Base-by-base conservation (phyloP, 1,140 invertebrate species). In the Heterodera schachtii region DNA sequence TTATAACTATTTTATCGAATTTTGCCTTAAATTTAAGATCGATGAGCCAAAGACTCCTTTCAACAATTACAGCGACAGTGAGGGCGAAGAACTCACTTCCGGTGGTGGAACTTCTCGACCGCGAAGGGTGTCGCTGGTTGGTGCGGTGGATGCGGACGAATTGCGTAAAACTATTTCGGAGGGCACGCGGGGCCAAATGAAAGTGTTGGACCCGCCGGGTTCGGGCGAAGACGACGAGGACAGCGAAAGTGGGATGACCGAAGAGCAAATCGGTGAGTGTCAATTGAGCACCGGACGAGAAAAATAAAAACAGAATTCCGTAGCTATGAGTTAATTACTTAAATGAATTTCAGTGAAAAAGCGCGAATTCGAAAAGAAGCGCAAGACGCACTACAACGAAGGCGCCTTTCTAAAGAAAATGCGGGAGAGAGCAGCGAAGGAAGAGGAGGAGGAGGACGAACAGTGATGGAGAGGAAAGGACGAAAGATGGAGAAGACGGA, bases 301-400 rank as follows among this genome's bases (percentile, higher is more conserved):
- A n/a, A n/a, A n/a, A 49, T 49, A 49, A 49, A 49, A 49, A 49
- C 47, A 49, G 9, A 9, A 6, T 49, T 49, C n/a, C n/a, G n/a
- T n/a, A n/a, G n/a, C 47, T 49, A 49, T 49, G 47, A 9, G 47
- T 49, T 49, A 6, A 49, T 9, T 49, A 49, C 47, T n/a, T n/a
- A n/a, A n/a, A n/a, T n/a, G n/a, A n/a, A n/a, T n/a, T 85, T 73
- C 49, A 85, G 84, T 64, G 16, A 81, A 85, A 75, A 85, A 85
- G 76, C 81, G 83, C 57, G 82, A 88, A 60, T 89, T 89, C 73
- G 88, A 88, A 71, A 93, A 93, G 66, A 98, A 97, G 90, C 92
- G 96, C 78, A 97, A 96, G 91, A 93, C 94, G 82, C 97, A 99
- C 90, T 99, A 99, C 91, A 96, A 97, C 90, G 97, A 99, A 91